Evolutionary conservation across 2,888 invertebrate genomes (phyloP), one percentile per base, ranked within the genome.

Genomic region (Ochropleura leucogaster): DNA sequence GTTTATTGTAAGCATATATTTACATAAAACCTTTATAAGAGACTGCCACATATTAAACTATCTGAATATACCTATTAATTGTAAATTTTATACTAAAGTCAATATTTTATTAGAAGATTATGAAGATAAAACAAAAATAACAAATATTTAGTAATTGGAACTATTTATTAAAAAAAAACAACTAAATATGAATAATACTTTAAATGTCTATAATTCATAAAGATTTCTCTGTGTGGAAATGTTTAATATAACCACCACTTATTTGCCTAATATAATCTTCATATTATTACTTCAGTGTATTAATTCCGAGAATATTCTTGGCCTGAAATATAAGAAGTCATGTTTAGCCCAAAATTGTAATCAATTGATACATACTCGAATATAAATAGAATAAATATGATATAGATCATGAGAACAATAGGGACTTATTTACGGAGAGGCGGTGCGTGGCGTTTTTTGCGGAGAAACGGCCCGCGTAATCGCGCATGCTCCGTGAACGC

Each of bases 241-340:
- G 69, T 80, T 82, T 76, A 68, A 76, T 70, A 77, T 73, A 78
- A 75, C 79, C 82, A 77, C 68, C 74, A 85, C 78, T 74, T 79
- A 74, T 72, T 76, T 79, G 57, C 68, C 74, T 87, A 83, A 81
- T 85, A 86, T 83, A 84, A 68, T 83, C 86, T 79, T 80, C 83
- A 73, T 80, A 82, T 92, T 91, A 82, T 92, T 91, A 94, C 90
- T 94, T 95, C 82, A 95, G 83, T 82, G 92, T 91, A 90, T 96
- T 96, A 59, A 96, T 92, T 85, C 96, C 96, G 83, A 96, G 90
- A 79, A 96, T 96, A 84, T 96, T 96, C 89, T 96, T 96, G 57
- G 96, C 95, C 95, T 95, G 93, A 85, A 94, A 94, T 82, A 87
- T 79, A 87, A 87, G 76, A 57, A 62, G 42, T n/a, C n/a, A 60